Base-by-base conservation (phyloP, 2,888 invertebrate genomes). In the Eledone cirrhosa region DNA sequence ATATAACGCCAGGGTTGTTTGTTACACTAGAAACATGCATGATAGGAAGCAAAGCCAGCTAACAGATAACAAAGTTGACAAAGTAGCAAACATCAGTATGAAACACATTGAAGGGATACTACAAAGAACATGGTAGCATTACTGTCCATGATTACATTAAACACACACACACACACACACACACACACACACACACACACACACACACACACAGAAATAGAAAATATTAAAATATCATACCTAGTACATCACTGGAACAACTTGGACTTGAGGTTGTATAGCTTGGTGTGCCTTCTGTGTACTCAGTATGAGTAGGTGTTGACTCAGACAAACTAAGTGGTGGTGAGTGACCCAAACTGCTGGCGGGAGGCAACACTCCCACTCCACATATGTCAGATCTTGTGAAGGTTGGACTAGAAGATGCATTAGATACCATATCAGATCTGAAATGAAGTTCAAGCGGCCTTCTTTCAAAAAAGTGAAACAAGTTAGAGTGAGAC, bases 291-390 rank as follows among this genome's bases (percentile, higher is more conserved):
- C 98, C 98, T 92, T 90, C 90, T 11, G 90, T 90, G 82, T 84
- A 87, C 48, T 98, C 98, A 76, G 98, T 98, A 96, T 97, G 98
- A 69, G 98, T 98, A n/a, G 98, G 97, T 63, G 98, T 98, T 4
- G 91, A 90, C 80, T 90, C 90, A 13, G 90, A 90, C 77, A 89
- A 84, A 84, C 89, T 90, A 78, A 88, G 89, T 13, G 88, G 89
- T n/a, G 90, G 90, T n/a, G 91, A 88, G n/a, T 80, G 79, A 16
- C 81, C 83, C 19, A 83, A 65, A 27, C 48, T 76, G 48, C 27
- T 72, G 33, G 72, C 72, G 29, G 72, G 72, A 72, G 72, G 72
- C n/a, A 72, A 72, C n/a, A 41, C 72, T 33, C 33, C 33, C n/a
- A n/a, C 33, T 72, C 72, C 72, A 33, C 72, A 33, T 31, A 72